A percentile compares a stretch with the other conserved stretches of the same genome.
These are phyloP conservation scores for Polylopha cassiicola DNA, from an alignment of 2,888 invertebrate genomes.

Conservation along the genomic window DNA sequence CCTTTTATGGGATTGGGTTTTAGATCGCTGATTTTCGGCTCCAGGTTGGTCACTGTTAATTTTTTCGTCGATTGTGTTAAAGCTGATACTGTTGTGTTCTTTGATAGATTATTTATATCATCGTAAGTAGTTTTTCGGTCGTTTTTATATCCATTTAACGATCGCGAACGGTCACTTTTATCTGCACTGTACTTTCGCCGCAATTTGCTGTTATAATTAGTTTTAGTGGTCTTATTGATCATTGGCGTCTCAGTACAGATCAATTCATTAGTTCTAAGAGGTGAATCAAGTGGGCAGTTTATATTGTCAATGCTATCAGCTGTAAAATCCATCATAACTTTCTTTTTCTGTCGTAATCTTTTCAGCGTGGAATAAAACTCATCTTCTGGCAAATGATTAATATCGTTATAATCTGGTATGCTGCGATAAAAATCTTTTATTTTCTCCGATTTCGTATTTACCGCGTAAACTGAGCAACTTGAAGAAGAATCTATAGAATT, in stretches of 20 bases:
- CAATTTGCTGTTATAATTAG: constrained; percentile 24
- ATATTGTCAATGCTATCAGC: constrained; percentile 52
- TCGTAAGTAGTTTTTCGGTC: constrained; percentile 23
- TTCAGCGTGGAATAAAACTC: constrained; percentile 86
- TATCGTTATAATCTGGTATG: constrained; percentile 87
- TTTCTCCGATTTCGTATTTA: constrained; percentile 72
- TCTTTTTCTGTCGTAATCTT: constrained; percentile 80
- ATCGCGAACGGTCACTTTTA: constrained; percentile 23
- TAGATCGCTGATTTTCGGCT: constrained; percentile 31
- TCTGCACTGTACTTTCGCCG: constrained; percentile 36
- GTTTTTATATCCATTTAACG: constrained; percentile 3
- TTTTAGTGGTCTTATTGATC: constrained; percentile 29
- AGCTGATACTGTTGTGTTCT: constrained; percentile 32
- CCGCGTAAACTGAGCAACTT: constrained; percentile 45
- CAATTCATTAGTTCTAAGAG: too few relatives aligned
- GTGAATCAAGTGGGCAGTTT: constrained; percentile 34
- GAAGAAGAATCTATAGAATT: constrained; percentile 57
- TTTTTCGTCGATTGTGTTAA: constrained; percentile 39
- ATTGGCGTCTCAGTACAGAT: constrained; percentile 25
- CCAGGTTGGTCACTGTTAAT: constrained; percentile 25
- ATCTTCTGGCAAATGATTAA: constrained; percentile 84
- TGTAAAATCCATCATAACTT: constrained; percentile 60
- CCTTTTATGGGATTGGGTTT: constrained; percentile 39
- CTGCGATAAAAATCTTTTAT: constrained; percentile 85
- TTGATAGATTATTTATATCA: constrained; percentile 12